Evolutionary conservation across 1,140 invertebrate genomes (phyloP), one percentile per base, ranked within the genome.

Genomic region (Leptonema lineaticorne): DNA sequence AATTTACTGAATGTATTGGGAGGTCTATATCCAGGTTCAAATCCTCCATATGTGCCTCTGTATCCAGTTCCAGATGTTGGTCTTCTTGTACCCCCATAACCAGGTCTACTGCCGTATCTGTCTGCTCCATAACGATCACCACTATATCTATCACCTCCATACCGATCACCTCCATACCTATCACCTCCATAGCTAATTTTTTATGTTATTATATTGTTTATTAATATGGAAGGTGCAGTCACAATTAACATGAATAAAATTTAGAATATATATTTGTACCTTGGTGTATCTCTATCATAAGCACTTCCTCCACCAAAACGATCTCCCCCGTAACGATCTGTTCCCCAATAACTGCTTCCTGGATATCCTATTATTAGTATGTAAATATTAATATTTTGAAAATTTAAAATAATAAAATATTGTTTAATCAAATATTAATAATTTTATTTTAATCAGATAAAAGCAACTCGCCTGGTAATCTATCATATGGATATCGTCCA

Each of bases 401-500:
- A n/a, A 48, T 8, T 48, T 33, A 33, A 33, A 6, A 33, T 33
- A 11, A 33, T 11, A 33, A 33, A 6, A 33, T 6, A 33, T 5
- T 33, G 11, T 33, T 5, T 33, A 33, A 33, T 33, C 30, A 33
- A 6, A 33, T 33, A 33, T 6, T 33, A 33, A 33, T 33, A 33
- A 11, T 33, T 5, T 33, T 33, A 63, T 63, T 46, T 6, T 16
- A 62, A 45, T 45, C 8, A 30, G 5, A 59, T 30, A 22, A 56
- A n/a, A 33, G 26, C 2, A 28, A 20, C 2, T 64, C 63, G 66
- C 71, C 71, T 70, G 71, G 68, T 70, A 65, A 53, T 68, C 68
- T 69, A 27, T 76, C 76, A 41, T 76, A 79, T n/a, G 75, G 71
- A n/a, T 73, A 74, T 6, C 76, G 76, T 37, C 71, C 74, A 45